Conservation (phyloP, 2,888 invertebrate species). For the Lacanobia oleracea region DNA sequence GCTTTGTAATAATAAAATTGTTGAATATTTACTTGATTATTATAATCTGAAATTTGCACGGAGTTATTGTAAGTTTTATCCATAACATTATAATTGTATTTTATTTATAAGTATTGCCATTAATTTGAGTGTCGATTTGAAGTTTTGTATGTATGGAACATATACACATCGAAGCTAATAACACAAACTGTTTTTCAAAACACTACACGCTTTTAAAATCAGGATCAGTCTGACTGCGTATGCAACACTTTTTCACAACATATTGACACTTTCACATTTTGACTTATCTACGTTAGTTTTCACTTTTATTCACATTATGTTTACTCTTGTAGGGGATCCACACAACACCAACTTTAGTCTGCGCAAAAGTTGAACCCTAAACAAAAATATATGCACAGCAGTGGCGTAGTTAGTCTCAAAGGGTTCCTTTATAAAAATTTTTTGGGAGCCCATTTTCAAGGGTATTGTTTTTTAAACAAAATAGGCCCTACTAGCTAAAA, state of each 20-base stretch:
- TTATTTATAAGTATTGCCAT: conserved; percentile 1
- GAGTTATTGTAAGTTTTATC: conserved; percentile 12
- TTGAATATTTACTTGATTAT: background rate
- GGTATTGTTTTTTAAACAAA: too few relatives aligned
- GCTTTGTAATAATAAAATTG: background rate
- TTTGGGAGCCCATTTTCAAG: too few relatives aligned
- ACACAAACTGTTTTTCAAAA: conserved; percentile 16
- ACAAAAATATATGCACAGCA: too few relatives aligned
- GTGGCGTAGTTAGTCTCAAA: too few relatives aligned
- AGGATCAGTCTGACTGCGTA: conserved; percentile 27
- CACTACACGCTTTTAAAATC: conserved; percentile 1
- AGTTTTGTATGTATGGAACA: background rate
- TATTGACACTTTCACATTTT: background rate
- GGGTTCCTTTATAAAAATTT: too few relatives aligned
- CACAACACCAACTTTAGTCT: too few relatives aligned
- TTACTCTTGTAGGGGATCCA: too few relatives aligned
- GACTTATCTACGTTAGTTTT: background rate
- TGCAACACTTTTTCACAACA: background rate
- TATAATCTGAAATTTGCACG: conserved; percentile 26
- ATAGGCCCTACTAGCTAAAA: too few relatives aligned
- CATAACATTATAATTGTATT: background rate
- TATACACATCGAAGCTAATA: conserved; percentile 4
- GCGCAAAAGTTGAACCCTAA: too few relatives aligned
- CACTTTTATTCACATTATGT: background rate
- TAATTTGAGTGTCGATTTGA: conserved; percentile 3